phyloP scores from a whole-genome alignment of 2,888 invertebrate genomes.

The Ethmia dodecea region DNA sequence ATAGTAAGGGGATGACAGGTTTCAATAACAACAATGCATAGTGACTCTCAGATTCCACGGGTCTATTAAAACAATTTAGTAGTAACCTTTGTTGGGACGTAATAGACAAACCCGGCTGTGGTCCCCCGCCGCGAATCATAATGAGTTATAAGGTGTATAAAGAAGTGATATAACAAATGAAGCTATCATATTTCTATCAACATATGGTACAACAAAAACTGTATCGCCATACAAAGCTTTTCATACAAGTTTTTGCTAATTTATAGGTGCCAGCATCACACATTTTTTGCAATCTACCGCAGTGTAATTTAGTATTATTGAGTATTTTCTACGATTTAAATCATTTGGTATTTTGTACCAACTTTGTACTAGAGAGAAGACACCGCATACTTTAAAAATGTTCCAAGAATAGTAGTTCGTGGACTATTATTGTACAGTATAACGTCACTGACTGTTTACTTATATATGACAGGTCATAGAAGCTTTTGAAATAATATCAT shows the following conservation, averaged over 20 bases:
- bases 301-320: too few relatives aligned
- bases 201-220: conserved; percentile 46
- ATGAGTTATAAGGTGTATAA: conserved; percentile 60
- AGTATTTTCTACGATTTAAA: too few relatives aligned
- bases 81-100: conserved; percentile 52
- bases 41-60: conserved; percentile 58
- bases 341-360: too few relatives aligned
- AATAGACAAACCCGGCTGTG: conserved; percentile 51
- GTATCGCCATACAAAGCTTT: not conserved
- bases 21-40: conserved; percentile 52
- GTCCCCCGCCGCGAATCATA: conserved; percentile 66
- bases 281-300: not conserved
- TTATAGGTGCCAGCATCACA: not conserved
- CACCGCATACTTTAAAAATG: too few relatives aligned
- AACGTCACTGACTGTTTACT: too few relatives aligned
- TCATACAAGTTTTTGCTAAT: conserved; percentile 8
- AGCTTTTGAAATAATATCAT: too few relatives aligned
- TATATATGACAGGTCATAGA: too few relatives aligned
- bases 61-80: conserved; percentile 75
- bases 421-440: too few relatives aligned
- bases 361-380: too few relatives aligned
- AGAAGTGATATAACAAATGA: conserved; percentile 55
- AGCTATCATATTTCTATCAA: conserved; percentile 64
- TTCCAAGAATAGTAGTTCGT: too few relatives aligned
- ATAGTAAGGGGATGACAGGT: conserved; percentile 44